phyloP scores from a whole-genome alignment of 2,113 vertebrate genomes.

The Phaethon lepturus region DNA sequence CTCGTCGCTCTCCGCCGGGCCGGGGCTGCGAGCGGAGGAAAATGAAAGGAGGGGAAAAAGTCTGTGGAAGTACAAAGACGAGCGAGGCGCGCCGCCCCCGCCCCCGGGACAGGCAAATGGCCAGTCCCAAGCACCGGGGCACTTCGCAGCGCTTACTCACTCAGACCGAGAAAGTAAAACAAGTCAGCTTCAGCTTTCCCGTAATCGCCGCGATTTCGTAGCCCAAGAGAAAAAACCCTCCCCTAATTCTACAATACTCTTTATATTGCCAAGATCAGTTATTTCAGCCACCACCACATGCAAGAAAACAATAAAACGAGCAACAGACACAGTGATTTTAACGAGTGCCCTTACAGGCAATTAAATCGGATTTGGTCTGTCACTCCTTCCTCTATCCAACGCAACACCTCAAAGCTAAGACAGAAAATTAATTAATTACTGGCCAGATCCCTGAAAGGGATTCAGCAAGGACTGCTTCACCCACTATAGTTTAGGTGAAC shows the following conservation, averaged over 20 bases:
- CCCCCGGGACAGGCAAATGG: neutral
- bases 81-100: too few species aligned
- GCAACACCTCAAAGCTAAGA: neutral
- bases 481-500: rapidly evolving
- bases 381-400: neutral
- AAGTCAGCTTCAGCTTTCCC: rapidly evolving
- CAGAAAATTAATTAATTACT: neutral
- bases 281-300: neutral
- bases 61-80: too few species aligned
- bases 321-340: neutral
- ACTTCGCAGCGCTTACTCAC: neutral
- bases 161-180: neutral
- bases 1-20: too few species aligned
- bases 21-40: neutral
- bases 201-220: rapidly evolving
- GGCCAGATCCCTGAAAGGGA: neutral
- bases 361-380: neutral
- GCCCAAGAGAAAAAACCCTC: too few species aligned
- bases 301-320: neutral
- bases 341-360: neutral
- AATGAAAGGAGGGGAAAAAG: too few species aligned
- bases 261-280: rapidly evolving
- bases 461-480: neutral
- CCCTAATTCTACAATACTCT: rapidly evolving
- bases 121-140: rapidly evolving